Evolutionary conservation across 2,113 vertebrate species (phyloP).

Genomic region (Ciconia maguari): DNA sequence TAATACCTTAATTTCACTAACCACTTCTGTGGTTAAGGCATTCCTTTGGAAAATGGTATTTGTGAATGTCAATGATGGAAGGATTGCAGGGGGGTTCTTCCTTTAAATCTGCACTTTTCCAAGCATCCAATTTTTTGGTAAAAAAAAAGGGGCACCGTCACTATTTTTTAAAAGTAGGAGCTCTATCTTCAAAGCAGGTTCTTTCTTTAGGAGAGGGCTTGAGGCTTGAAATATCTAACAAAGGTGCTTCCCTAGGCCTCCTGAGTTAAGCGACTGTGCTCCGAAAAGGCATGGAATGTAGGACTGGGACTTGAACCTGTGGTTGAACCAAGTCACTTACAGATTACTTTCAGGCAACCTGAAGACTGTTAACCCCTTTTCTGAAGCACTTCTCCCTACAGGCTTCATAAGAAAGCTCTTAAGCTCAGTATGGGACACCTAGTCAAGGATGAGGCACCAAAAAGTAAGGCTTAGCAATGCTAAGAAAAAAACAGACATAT

Average conservation of each 20-base stretch:
- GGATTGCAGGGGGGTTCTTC: background rate
- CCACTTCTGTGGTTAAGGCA: background rate
- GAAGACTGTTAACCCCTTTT: background rate
- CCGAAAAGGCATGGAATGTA: background rate
- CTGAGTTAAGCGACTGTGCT: background rate
- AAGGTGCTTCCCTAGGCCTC: background rate
- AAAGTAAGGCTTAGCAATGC: background rate
- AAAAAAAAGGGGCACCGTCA: accelerated
- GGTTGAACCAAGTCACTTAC: background rate
- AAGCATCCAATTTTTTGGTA: background rate
- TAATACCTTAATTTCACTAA: background rate
- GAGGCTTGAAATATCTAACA: background rate
- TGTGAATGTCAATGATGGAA: background rate
- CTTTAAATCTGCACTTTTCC: background rate
- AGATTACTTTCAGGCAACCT: background rate
- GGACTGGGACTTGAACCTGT: background rate
- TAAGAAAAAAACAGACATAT: background rate
- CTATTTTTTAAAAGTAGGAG: background rate
- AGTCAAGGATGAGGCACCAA: background rate
- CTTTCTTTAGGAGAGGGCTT: background rate
- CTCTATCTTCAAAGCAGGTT: background rate
- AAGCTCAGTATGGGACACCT: background rate
- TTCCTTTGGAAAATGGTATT: background rate
- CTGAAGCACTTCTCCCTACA: background rate
- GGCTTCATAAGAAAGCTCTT: background rate